Conservation (phyloP, 2,113 vertebrate genomes). For the Equus przewalskii region DNA sequence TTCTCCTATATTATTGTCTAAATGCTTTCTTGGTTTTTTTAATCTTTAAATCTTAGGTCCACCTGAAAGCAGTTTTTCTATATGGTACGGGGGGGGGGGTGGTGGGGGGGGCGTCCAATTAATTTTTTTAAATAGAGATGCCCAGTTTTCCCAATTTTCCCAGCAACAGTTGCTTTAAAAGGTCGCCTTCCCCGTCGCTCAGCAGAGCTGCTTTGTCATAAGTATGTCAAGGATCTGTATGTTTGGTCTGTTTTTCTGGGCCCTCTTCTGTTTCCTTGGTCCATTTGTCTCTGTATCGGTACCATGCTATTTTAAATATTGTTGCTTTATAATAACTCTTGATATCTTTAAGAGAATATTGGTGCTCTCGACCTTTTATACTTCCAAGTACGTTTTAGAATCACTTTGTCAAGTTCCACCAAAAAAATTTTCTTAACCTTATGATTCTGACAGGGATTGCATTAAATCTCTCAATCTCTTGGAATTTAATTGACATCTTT, state of each 20-base stretch:
- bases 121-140: background rate
- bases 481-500: slow-evolving; percentile 38
- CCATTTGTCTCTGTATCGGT: background rate
- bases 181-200: background rate
- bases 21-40: background rate
- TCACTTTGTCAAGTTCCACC: background rate
- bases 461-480: background rate
- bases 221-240: background rate
- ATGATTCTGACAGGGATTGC: background rate
- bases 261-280: background rate
- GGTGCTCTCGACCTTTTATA: background rate
- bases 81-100: background rate
- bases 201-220: background rate
- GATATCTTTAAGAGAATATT: background rate
- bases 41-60: slow-evolving; percentile 11
- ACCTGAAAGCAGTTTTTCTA: slow-evolving; percentile 3
- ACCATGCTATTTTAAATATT: background rate
- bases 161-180: slow-evolving; percentile 28
- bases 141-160: background rate
- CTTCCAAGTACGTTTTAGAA: slow-evolving; percentile 18
- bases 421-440: background rate
- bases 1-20: background rate
- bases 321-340: background rate
- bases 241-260: background rate
- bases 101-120: background rate